These are phyloP conservation scores for Porites cylindrica DNA, from an alignment of 92 coral and sea anemone genomes.

Conservation along the genomic window DNA sequence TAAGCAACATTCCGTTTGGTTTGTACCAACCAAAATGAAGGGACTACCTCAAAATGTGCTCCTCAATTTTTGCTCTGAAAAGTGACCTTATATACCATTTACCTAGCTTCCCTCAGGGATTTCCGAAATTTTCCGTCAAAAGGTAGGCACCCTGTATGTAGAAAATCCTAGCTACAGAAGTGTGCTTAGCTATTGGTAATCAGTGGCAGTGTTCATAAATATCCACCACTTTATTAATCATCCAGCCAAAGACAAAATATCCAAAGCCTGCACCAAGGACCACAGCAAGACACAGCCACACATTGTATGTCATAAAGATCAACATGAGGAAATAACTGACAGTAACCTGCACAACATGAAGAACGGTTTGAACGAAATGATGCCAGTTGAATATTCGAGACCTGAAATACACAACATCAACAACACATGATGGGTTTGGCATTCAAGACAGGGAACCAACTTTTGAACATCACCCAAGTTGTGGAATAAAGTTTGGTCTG, in stretches of 20 bases:
- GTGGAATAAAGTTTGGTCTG: too few species aligned
- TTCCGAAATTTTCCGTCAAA: too few species aligned
- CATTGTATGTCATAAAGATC: constrained; percentile 98
- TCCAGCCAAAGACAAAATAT: constrained; percentile 96
- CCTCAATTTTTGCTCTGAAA: too few species aligned
- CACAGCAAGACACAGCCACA: constrained; percentile 87
- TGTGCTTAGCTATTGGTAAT: not conserved
- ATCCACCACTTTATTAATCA: constrained; percentile 83
- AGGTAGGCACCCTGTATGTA: not conserved
- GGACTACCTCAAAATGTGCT: too few species aligned
- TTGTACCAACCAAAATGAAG: too few species aligned
- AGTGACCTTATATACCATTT: too few species aligned
- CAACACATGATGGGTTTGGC: too few species aligned
- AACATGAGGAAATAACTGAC: constrained; percentile 97
- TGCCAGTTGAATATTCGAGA: constrained; percentile 84
- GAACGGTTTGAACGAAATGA: constrained; percentile 83
- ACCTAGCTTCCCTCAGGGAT: too few species aligned
- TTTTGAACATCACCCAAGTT: too few species aligned
- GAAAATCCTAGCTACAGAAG: not conserved
- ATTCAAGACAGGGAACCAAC: too few species aligned
- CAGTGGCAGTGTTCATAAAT: constrained; percentile 98
- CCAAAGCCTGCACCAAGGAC: constrained; percentile 97
- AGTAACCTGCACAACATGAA: constrained; percentile 91
- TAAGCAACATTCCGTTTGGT: too few species aligned
- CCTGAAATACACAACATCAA: constrained; percentile 53